Base-by-base conservation (phyloP, 2,113 vertebrate species). In the Syngnathus typhle region DNA sequence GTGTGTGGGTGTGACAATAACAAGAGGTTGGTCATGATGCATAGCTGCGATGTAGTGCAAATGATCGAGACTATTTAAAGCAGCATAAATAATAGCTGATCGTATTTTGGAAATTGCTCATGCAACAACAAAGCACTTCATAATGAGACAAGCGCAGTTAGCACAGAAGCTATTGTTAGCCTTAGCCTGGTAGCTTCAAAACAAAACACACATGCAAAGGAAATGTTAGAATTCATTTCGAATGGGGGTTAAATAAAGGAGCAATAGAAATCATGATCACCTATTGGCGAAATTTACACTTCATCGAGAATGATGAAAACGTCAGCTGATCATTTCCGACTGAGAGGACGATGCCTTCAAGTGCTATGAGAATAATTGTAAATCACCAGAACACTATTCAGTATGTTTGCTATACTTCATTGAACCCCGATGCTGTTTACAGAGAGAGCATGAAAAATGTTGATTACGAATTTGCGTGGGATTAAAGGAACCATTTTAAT, bases 361-460 rank as follows among this genome's bases (percentile, higher is more conserved):
- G 46, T 12, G 5, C 18, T 37, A 12, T 52, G 5, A 38, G 18
- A n/a, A 51, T 38, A 65, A 51, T 51, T 3, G 1, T 2, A 43
- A 44, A n/a, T 41, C 19, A 4, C 8, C 36, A 16, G 1, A 47
- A 47, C 6, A 1, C 15, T 47, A 15, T 47, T 47, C 5, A 7
- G 13, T 47, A 47, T 47, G 8, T 39, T 2, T 7, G 41, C 4
- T 5, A 47, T 15, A 47, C 44, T 5, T 13, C 5, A 6, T 16
- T 47, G n/a, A n/a, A n/a, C n/a, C n/a, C n/a, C 79, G 84, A 91
- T 61, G 54, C 74, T 0, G 72, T 88, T 44, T 91, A 85, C 70
- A 73, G 83, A 68, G 84, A 91, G 0, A 84, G 79, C 71, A 90
- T 89, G 85, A 89, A 85, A 49, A 82, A 87, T 66, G 68, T 90